A percentile compares a stretch with the other conserved stretches of the same genome.
phyloP scores from a whole-genome alignment of 2,113 vertebrate species.

The Myodes glareolus region DNA sequence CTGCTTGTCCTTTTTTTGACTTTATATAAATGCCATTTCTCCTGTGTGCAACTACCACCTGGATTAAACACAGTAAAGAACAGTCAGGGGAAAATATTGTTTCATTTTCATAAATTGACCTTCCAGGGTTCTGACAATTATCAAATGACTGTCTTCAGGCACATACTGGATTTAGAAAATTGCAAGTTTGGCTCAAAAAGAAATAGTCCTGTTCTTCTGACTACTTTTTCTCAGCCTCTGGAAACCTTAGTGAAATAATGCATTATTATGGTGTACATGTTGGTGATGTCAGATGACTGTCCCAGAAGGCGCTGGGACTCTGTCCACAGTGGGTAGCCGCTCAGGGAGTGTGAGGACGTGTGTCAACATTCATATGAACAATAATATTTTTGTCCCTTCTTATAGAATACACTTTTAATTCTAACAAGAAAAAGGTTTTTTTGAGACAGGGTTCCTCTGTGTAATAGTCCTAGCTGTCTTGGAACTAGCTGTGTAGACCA shows the following conservation, averaged over 20 bases:
- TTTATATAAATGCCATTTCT: slow-evolving; percentile 32
- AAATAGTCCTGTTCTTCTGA: slow-evolving; percentile 32
- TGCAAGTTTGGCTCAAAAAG: slow-evolving; percentile 66
- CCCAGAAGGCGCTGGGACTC: background rate
- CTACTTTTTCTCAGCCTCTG: slow-evolving; percentile 72
- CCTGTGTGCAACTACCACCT: slow-evolving; percentile 8
- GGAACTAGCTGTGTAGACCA: too few relatives aligned
- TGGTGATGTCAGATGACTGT: slow-evolving; percentile 59
- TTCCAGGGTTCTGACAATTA: slow-evolving; percentile 68
- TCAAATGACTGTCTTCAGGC: slow-evolving; percentile 64
- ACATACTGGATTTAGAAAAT: slow-evolving; percentile 39
- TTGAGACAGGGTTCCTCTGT: too few relatives aligned
- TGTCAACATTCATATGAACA: slow-evolving; percentile 5
- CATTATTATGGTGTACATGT: slow-evolving; percentile 37
- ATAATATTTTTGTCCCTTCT: slow-evolving; percentile 42
- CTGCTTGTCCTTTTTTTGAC: background rate
- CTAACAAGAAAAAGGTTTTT: background rate
- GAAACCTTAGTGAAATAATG: slow-evolving; percentile 68
- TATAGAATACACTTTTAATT: slow-evolving; percentile 53
- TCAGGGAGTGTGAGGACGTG: background rate
- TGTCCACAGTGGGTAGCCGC: background rate
- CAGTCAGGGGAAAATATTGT: slow-evolving; percentile 47
- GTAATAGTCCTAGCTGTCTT: too few relatives aligned
- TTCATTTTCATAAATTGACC: slow-evolving; percentile 60
- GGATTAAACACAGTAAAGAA: slow-evolving; percentile 49